A percentile compares a stretch with the other conserved stretches of the same genome.
Evolutionary conservation across 2,888 invertebrate species (phyloP).

Genomic region (Molorchus minor): DNA sequence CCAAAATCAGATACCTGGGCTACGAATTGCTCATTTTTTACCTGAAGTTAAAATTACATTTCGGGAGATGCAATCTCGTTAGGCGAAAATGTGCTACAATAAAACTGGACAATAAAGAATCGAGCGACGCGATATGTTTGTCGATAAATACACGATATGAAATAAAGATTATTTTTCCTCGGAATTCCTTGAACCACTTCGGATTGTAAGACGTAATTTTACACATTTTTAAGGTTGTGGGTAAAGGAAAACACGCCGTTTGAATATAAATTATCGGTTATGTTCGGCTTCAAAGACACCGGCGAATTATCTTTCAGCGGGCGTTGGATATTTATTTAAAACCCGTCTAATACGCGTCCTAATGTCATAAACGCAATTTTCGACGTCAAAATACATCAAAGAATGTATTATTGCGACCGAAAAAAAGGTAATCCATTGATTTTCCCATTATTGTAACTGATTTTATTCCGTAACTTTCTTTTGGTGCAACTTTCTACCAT

Average conservation of each 20-base stretch:
- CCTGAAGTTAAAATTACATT: constrained; percentile 2
- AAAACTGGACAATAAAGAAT: constrained; percentile 21
- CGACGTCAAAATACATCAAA: no score
- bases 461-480: no score
- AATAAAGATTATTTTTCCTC: constrained; percentile 32
- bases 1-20: not conserved
- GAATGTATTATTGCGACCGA: no score
- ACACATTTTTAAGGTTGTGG: constrained; percentile 20
- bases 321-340: constrained; percentile 19
- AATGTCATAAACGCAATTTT: constrained; percentile 4
- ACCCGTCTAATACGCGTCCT: constrained; percentile 13
- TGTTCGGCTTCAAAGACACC: constrained; percentile 22
- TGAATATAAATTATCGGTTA: constrained; percentile 26
- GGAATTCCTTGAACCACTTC: constrained; percentile 32
- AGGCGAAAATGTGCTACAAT: constrained; percentile 12
- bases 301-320: constrained; percentile 20
- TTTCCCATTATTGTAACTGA: no score
- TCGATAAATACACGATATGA: constrained; percentile 34
- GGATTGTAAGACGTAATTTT: constrained; percentile 25
- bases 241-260: constrained; percentile 16
- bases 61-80: constrained; percentile 8
- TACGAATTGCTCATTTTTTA: not conserved
- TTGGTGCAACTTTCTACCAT: no score
- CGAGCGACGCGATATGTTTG: constrained; percentile 25
- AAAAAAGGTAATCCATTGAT: no score